Percentiles rank a stretch among this genome's conserved stretches.
Conservation (phyloP, 2,888 invertebrate species). For the Polyommatus icarus region DNA sequence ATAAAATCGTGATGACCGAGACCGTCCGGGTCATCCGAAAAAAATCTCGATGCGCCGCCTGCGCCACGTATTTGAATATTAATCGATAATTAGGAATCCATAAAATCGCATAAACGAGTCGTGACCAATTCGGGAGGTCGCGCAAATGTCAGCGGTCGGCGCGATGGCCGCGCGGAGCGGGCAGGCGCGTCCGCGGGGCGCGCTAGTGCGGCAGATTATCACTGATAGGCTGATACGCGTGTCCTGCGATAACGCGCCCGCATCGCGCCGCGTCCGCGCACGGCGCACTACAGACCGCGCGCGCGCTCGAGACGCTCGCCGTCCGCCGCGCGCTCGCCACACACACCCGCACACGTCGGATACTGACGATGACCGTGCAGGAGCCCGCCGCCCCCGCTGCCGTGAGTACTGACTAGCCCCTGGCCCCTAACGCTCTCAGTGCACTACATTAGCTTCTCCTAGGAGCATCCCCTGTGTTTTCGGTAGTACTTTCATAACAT, state of each 20-base stretch:
- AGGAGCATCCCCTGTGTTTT: too few species aligned
- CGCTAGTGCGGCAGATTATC: not conserved
- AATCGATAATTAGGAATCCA: slow-evolving; percentile 1
- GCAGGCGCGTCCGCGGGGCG: not conserved
- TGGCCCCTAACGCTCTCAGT: not conserved
- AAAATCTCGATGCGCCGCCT: not conserved
- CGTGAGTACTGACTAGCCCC: not conserved
- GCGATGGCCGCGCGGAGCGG: not conserved
- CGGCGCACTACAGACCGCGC: not conserved
- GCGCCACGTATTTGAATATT: slow-evolving; percentile 7
- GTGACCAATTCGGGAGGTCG: not conserved
- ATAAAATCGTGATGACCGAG: not conserved
- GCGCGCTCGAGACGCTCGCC: not conserved
- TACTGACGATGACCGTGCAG: slow-evolving; percentile 2
- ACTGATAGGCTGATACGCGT: not conserved
- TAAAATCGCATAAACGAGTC: slow-evolving; percentile 9
- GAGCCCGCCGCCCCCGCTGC: not conserved
- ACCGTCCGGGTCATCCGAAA: not conserved
- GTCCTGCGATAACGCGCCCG: slow-evolving; percentile 6
- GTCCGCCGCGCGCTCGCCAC: not conserved
- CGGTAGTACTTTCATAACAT: too few species aligned
- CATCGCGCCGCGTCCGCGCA: not conserved
- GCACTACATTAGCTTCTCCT: not conserved
- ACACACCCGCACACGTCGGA: not conserved
- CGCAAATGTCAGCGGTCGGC: slow-evolving; percentile 6